Evolutionary conservation across 1,140 invertebrate species (phyloP).

Genomic region (Ceratosolen fusciceps): DNA sequence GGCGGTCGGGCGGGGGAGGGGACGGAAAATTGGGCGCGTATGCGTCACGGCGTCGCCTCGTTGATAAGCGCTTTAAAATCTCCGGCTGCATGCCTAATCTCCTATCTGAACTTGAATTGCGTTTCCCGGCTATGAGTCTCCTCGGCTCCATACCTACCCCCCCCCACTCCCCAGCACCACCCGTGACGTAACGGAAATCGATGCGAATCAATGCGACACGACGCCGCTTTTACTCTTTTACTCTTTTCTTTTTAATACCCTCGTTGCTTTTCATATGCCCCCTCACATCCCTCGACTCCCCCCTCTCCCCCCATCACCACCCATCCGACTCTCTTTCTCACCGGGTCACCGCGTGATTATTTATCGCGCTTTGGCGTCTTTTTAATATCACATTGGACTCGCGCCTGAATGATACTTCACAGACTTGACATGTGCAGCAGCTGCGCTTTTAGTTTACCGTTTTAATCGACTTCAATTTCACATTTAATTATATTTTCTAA

Average conservation of each 20-base stretch:
- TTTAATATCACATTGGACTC: background rate
- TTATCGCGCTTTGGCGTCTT: background rate
- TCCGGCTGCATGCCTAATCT: background rate
- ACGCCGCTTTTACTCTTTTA: no score
- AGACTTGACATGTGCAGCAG: no score
- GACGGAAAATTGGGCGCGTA: background rate
- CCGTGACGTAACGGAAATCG: no score
- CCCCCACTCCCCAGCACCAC: no score
- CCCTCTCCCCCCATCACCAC: no score
- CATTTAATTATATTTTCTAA: no score
- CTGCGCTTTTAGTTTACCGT: no score
- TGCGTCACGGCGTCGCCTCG: background rate
- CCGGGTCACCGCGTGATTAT: background rate
- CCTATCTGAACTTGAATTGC: conserved; percentile 11
- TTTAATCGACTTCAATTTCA: no score
- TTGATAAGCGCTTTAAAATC: background rate
- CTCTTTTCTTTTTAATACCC: background rate
- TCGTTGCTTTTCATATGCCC: background rate
- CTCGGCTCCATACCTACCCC: no score
- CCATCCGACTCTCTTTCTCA: background rate
- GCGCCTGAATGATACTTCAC: background rate
- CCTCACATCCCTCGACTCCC: no score
- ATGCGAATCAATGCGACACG: background rate
- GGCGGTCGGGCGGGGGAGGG: background rate
- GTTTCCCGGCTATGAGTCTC: background rate